Conservation (phyloP, 1,140 invertebrate species). For the Agrypnia vestita region DNA sequence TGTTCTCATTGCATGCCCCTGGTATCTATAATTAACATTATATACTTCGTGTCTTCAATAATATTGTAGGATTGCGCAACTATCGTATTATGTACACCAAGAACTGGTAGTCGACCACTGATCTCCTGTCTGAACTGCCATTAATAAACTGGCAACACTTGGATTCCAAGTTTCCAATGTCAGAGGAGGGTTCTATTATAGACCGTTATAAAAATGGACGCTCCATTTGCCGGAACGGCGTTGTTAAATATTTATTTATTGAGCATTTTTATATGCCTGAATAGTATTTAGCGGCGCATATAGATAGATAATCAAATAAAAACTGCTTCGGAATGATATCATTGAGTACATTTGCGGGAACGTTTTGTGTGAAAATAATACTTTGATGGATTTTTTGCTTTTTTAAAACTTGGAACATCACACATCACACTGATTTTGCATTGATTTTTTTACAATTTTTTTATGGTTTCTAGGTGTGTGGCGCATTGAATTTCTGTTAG, state of each 20-base stretch:
- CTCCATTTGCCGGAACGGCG: constrained; percentile 35
- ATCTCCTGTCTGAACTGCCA: background rate
- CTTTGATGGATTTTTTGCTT: constrained; percentile 1
- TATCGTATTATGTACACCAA: no score
- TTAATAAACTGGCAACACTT: constrained; percentile 12
- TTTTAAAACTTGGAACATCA: no score
- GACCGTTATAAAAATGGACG: constrained; percentile 29
- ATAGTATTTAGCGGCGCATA: constrained; percentile 28
- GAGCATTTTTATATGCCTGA: constrained; percentile 36
- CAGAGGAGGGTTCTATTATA: constrained; percentile 17
- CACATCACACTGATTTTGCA: no score
- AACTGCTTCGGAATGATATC: background rate
- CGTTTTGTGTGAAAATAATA: constrained; percentile 22
- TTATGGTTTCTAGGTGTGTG: no score
- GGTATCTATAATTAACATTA: no score
- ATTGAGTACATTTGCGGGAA: constrained; percentile 5
- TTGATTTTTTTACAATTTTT: no score
- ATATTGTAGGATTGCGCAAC: no score
- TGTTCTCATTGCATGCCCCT: no score
- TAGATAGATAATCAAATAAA: background rate
- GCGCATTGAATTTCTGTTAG: no score
- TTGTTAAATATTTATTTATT: constrained; percentile 43
- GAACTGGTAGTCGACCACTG: no score
- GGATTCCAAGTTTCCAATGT: constrained; percentile 20
- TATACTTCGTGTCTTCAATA: no score